phyloP scores from a whole-genome alignment of 92 coral and sea anemone genomes.

The Zoanthus sociatus region DNA sequence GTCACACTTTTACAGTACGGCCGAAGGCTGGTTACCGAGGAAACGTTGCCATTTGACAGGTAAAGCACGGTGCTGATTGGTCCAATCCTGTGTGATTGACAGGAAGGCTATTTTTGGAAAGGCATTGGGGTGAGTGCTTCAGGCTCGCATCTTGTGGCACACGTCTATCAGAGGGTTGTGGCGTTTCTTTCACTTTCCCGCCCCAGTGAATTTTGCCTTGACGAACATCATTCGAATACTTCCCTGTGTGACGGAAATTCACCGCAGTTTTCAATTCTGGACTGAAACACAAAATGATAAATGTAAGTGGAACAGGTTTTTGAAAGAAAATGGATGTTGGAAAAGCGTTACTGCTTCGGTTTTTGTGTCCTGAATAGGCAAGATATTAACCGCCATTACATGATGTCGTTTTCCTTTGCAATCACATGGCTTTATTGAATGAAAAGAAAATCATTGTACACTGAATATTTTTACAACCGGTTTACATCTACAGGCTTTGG shows the following conservation, averaged over 20 bases:
- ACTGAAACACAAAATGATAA: conserved; percentile 60
- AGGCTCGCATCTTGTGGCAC: conserved; percentile 87
- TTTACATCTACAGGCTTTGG: conserved; percentile 37
- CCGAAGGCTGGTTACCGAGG: conserved; percentile 82
- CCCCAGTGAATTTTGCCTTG: conserved; percentile 92
- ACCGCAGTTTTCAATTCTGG: conserved; percentile 62
- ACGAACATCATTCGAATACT: conserved; percentile 79
- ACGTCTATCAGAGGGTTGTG: conserved; percentile 98
- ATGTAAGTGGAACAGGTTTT: conserved; percentile 41
- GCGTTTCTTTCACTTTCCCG: conserved; percentile 98
- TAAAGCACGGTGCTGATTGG: conserved; percentile 76
- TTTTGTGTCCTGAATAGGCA: conserved; percentile 64
- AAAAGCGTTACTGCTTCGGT: conserved; percentile 28
- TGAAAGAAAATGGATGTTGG: conserved; percentile 30
- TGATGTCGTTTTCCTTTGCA: conserved; percentile 93
- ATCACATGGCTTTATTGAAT: conserved; percentile 85
- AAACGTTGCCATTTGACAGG: conserved; percentile 80
- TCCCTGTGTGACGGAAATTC: conserved; percentile 84
- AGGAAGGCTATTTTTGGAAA: conserved; percentile 86
- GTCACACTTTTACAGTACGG: conserved; percentile 89
- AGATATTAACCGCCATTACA: conserved; percentile 91
- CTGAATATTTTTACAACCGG: conserved; percentile 50
- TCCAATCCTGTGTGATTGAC: conserved; percentile 81
- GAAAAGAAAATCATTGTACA: conserved; percentile 74
- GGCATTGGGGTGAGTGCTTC: conserved; percentile 81